These are phyloP conservation scores for Oscheius onirici DNA, from an alignment of 2,888 invertebrate species.

Conservation along the genomic window DNA sequence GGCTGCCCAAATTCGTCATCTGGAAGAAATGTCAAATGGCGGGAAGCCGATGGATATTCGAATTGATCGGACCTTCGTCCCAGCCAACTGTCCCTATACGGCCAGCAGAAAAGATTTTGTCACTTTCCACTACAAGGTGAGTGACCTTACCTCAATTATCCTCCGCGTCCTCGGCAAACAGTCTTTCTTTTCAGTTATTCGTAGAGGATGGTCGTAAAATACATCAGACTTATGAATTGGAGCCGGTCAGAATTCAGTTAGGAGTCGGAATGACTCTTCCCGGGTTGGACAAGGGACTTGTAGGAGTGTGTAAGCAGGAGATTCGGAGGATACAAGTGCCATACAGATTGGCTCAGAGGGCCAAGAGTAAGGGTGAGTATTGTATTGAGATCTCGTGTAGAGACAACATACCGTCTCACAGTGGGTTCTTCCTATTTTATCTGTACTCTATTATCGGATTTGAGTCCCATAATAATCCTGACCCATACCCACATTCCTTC, in stretches of 20 bases:
- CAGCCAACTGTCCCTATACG: conserved; percentile 62
- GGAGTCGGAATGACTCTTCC: conserved; percentile 71
- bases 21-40: conserved; percentile 68
- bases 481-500: too few relatives aligned
- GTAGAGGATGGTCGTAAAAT: conserved; percentile 55
- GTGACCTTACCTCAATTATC: neutral
- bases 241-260: conserved; percentile 68
- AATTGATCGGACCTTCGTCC: conserved; percentile 56
- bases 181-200: conserved; percentile 39
- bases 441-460: too few relatives aligned
- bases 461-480: too few relatives aligned
- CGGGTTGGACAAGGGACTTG: conserved; percentile 70
- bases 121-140: conserved; percentile 71
- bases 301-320: conserved; percentile 69
- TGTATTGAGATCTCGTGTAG: too few relatives aligned
- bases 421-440: too few relatives aligned
- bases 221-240: conserved; percentile 62
- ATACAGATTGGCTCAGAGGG: conserved; percentile 65
- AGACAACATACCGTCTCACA: too few relatives aligned
- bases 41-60: conserved; percentile 70
- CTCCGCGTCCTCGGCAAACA: neutral
- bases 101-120: conserved; percentile 69
- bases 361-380: conserved; percentile 63
- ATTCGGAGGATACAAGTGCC: conserved; percentile 68
- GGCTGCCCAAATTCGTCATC: conserved; percentile 69